Evolutionary conservation across 2,888 invertebrate species (phyloP).

Genomic region (Acanthoscelides obtectus): DNA sequence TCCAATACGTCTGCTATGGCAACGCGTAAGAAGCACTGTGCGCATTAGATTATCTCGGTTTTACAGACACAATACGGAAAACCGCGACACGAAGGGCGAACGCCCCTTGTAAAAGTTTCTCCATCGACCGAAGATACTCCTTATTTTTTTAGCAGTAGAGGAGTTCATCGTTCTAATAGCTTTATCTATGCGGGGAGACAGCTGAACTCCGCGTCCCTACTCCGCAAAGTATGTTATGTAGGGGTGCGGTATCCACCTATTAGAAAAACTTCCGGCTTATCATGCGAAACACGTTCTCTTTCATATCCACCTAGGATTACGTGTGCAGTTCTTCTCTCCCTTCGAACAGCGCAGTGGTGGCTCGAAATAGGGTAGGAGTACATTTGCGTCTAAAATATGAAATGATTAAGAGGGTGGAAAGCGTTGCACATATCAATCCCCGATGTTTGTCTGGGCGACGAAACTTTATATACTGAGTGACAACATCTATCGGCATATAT

Average conservation of each 20-base stretch:
- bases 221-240: background rate
- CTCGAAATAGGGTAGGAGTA: background rate
- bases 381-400: too few relatives aligned
- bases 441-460: too few relatives aligned
- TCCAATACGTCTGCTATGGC: too few relatives aligned
- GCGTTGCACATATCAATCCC: too few relatives aligned
- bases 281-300: conserved; percentile 29
- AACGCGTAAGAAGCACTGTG: background rate
- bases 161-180: background rate
- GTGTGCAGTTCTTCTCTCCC: background rate
- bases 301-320: background rate
- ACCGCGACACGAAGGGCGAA: background rate
- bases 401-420: too few relatives aligned
- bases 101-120: background rate
- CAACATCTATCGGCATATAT: too few relatives aligned
- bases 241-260: conserved; percentile 12
- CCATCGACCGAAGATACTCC: background rate
- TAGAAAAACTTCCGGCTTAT: conserved; percentile 32
- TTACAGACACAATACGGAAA: background rate
- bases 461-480: too few relatives aligned
- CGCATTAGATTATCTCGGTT: background rate
- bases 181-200: background rate
- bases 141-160: background rate
- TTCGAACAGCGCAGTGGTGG: background rate
- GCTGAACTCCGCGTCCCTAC: background rate